Evolutionary conservation across 2,797 vertebrate genomes (phyloP), one percentile per base, ranked within the genome.

Genomic region (Alosa sapidissima): DNA sequence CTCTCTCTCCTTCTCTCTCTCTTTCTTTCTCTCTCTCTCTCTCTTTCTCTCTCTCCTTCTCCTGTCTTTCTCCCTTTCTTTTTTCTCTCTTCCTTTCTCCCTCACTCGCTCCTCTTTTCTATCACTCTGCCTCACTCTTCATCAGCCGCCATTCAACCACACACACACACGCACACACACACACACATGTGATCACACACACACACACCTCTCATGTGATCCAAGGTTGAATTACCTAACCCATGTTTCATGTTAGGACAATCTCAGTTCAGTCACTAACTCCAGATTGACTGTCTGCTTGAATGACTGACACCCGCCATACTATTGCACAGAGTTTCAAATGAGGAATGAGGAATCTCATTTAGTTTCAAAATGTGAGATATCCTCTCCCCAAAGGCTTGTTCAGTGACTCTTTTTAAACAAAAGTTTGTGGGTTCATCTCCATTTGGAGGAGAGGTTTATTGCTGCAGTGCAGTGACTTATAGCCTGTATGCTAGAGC

Each of bases 121-220:
- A 13, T 58, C 13, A 5, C 1, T 58, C 55, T 58, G 52, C 19
- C 55, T 58, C 19, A 58, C 16, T n/a, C 55, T 58, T 58, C 10
- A 28, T 33, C 24, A 68, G 9, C 62, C 10, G 28, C 28, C 65
- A 72, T 11, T 72, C 3, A 36, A 36, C 65, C 16, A 78, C 36
- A 47, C 16, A 47, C 72, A 78, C 41, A 47, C 65, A 72, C 28
- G 72, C 65, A 36, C 65, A 72, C 28, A 72, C 72, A 78, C 41
- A 78, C 11, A 16, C 72, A 21, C 36, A 75, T 51, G 0, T 51
- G 49, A 7, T 0, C 65, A 72, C 28, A 72, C 72, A 78, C 41
- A 78, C 11, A 16, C 72, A 21, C 36, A 75, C 49, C 49, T 10
- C 58, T 8, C 58, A 24, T n/a, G 55, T n/a, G 55, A 58, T 58